A percentile compares a stretch with the other conserved stretches of the same genome.
These are phyloP conservation scores for Carpatolechia fugitivella DNA, from an alignment of 2,888 invertebrate genomes.

Conservation along the genomic window DNA sequence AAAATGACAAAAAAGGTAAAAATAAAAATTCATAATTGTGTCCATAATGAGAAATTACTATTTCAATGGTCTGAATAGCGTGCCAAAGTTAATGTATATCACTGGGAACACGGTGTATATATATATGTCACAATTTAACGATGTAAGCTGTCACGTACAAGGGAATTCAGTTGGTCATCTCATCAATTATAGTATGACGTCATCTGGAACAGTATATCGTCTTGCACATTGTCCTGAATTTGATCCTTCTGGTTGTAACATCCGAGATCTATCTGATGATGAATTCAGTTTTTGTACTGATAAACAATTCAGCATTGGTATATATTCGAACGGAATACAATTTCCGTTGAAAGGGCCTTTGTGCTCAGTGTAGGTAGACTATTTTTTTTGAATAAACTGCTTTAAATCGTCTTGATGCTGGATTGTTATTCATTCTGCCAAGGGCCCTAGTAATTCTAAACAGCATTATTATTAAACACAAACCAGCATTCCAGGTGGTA, in stretches of 20 bases:
- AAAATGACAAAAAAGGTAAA: too few species aligned
- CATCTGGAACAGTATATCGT: background rate
- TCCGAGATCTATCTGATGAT: background rate
- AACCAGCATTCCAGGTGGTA: conserved; percentile 25
- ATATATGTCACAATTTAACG: background rate
- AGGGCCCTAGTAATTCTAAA: conserved; percentile 21
- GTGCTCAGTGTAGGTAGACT: conserved; percentile 12
- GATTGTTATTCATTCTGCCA: conserved; percentile 22
- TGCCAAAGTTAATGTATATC: too few species aligned
- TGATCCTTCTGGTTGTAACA: background rate
- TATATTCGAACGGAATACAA: conserved; percentile 18
- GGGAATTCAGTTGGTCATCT: too few species aligned
- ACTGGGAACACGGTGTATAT: too few species aligned
- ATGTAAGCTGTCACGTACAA: background rate
- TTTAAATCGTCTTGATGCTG: conserved; percentile 19
- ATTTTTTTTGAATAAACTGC: conserved; percentile 18
- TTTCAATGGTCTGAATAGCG: too few species aligned
- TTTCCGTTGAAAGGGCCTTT: conserved; percentile 14
- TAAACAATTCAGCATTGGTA: background rate
- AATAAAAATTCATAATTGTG: too few species aligned
- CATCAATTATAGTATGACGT: background rate
- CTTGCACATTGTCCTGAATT: background rate
- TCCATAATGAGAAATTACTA: too few species aligned
- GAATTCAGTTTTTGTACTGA: background rate
- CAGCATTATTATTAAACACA: too few species aligned